Percentiles rank a stretch among this genome's conserved stretches.
These are phyloP conservation scores for Octodonta nipae DNA, from an alignment of 2,888 invertebrate genomes.

Conservation along the genomic window DNA sequence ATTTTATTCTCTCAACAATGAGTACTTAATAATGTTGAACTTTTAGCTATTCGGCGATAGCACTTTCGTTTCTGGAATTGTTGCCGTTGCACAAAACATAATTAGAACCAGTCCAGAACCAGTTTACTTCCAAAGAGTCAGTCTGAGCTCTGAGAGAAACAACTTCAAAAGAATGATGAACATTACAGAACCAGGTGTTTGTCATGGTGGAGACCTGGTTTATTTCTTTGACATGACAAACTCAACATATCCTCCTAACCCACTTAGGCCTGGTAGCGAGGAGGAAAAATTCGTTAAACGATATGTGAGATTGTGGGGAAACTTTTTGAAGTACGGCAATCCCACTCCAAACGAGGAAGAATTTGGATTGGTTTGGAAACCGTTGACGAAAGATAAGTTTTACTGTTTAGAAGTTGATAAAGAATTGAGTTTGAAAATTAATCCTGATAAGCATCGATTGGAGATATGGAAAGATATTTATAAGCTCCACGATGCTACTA, in stretches of 20 bases:
- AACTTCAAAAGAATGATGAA: slow-evolving; percentile 4
- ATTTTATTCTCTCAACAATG: too few species aligned
- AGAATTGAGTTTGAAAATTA: slow-evolving; percentile 13
- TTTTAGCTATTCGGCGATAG: background rate
- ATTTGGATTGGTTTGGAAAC: slow-evolving; percentile 18
- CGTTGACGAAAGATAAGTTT: slow-evolving; percentile 14
- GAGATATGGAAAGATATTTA: too few species aligned
- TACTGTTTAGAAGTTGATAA: slow-evolving; percentile 19
- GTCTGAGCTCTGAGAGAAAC: slow-evolving; percentile 7
- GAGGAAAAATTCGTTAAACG: slow-evolving; percentile 10
- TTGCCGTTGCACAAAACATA: slow-evolving; percentile 6
- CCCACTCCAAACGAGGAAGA: slow-evolving; percentile 10
- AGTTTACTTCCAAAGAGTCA: slow-evolving; percentile 12
- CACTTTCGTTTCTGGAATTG: slow-evolving; percentile 6
- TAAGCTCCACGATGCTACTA: too few species aligned
- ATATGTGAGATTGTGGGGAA: slow-evolving; percentile 11
- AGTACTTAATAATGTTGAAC: too few species aligned
- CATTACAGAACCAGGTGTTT: too few species aligned
- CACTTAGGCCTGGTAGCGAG: slow-evolving; percentile 2
- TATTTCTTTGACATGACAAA: slow-evolving; percentile 10
- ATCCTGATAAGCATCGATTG: slow-evolving; percentile 19
- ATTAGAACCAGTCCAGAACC: slow-evolving; percentile 7
- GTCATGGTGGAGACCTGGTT: slow-evolving; percentile 20
- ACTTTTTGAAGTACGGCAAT: slow-evolving; percentile 10
- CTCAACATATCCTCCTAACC: slow-evolving; percentile 6